phyloP scores from a whole-genome alignment of 2,888 invertebrate species.

The Lathronympha strigana region DNA sequence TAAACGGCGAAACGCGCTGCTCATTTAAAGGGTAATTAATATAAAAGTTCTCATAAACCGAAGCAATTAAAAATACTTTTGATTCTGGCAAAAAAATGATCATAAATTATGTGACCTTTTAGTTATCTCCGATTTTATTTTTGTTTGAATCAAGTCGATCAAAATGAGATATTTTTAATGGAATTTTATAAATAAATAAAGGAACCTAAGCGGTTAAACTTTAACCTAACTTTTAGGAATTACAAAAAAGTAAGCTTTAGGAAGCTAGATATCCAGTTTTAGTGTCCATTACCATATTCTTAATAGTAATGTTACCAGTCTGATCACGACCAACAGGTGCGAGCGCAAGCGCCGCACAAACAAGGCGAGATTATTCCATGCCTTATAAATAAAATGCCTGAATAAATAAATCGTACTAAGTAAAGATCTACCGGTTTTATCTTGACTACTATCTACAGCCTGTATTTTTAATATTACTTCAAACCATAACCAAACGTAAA shows the following conservation, averaged over 20 bases:
- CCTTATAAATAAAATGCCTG: slow-evolving; percentile 17
- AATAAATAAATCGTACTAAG: slow-evolving; percentile 33
- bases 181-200: too few relatives aligned
- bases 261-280: slow-evolving; percentile 17
- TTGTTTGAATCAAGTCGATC: background rate
- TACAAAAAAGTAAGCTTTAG: too few relatives aligned
- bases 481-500: too few relatives aligned
- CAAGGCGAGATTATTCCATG: slow-evolving; percentile 35
- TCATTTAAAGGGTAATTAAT: slow-evolving; percentile 81
- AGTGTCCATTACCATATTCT: slow-evolving; percentile 29
- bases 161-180: background rate
- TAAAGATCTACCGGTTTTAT: slow-evolving; percentile 9
- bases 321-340: slow-evolving; percentile 43
- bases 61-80: slow-evolving; percentile 69
- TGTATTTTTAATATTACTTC: too few relatives aligned
- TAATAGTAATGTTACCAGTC: slow-evolving; percentile 34
- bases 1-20: slow-evolving; percentile 64
- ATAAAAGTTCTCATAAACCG: slow-evolving; percentile 77
- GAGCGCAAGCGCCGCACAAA: slow-evolving; percentile 33
- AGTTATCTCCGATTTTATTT: slow-evolving; percentile 45
- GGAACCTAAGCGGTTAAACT: too few relatives aligned
- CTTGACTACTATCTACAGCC: slow-evolving; percentile 3
- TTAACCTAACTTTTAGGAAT: too few relatives aligned
- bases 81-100: slow-evolving; percentile 54
- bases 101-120: slow-evolving; percentile 62